Base-by-base conservation (phyloP, 2,888 invertebrate genomes). In the Muschampia plurimacula region DNA sequence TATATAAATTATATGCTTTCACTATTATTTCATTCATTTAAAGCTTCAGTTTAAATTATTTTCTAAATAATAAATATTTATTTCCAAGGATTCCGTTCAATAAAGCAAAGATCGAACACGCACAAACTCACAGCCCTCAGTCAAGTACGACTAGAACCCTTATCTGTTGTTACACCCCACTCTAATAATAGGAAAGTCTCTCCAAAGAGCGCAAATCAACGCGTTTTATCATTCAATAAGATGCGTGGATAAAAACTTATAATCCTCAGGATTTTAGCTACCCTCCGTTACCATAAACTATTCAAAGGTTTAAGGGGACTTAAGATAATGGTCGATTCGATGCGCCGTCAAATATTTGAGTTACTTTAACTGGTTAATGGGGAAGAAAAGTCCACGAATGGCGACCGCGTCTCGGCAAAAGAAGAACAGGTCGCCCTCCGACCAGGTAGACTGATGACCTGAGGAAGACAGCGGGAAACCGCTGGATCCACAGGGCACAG, bases 211-310 rank as follows among this genome's bases (percentile, higher is more conserved):
- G 15, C 15, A 41, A 41, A 62, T 41, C 62, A 28, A 15, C 62
- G 41, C 15, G 62, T 62, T 62, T 62, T 62, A 62, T 62, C 62
- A 62, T 62, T 62, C 62, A 62, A 62, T 62, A 62, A 62, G 62
- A 41, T 41, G 15, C 62, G 8, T n/a, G 62, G 62, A 62, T 62
- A 62, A 62, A 62, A 62, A 62, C 62, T 62, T 62, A 62, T 60
- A 60, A 60, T 60, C 60, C n/a, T 60, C n/a, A 36, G 60, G 36
- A 60, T 60, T 36, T 1, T n/a, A 52, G 36, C 2, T 6, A 28
- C 41, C 15, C 41, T 15, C 41, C 36, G 36, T 60, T 5, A 39
- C 36, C 1, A 13, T 36, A 13, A 62, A 62, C 39, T 62, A 62
- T 62, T 62, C 41, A 62, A 8, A 32, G 41, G 41, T 41, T 41